These are phyloP conservation scores for Smittia aterrima DNA, from an alignment of 2,888 invertebrate genomes.

Conservation along the genomic window DNA sequence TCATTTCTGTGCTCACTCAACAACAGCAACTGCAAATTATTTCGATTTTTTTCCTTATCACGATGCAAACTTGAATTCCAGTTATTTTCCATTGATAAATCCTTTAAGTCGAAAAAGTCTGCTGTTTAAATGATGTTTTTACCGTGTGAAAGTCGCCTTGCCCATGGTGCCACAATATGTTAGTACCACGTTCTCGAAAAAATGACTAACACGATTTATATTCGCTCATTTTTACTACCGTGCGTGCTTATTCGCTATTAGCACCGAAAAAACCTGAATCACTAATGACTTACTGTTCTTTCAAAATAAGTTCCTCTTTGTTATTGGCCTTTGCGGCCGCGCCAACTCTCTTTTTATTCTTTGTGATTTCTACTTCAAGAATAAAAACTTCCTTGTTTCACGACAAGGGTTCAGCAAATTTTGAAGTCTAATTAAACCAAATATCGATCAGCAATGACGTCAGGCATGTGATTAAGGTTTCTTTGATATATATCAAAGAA, in stretches of 20 bases:
- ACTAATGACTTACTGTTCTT: conserved; percentile 39
- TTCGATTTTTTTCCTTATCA: conserved; percentile 32
- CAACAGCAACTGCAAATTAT: background rate
- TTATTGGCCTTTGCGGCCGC: background rate
- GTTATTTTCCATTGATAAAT: background rate
- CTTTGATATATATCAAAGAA: too few relatives aligned
- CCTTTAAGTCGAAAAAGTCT: background rate
- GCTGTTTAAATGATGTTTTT: conserved; percentile 17
- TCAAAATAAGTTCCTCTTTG: background rate
- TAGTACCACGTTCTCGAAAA: background rate
- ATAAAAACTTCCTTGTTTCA: background rate
- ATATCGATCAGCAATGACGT: conserved; percentile 32
- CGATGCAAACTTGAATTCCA: conserved; percentile 8
- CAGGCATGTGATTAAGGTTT: background rate
- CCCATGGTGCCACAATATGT: background rate
- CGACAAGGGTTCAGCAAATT: background rate
- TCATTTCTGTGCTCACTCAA: background rate
- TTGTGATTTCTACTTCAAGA: conserved; percentile 17
- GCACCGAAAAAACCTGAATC: conserved; percentile 29
- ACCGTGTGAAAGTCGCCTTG: conserved; percentile 31
- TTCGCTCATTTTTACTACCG: conserved; percentile 3
- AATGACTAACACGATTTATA: conserved; percentile 39
- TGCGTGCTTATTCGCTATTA: conserved; percentile 41
- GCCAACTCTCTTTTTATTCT: background rate
- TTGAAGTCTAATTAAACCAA: conserved; percentile 36